Evolutionary conservation across 2,797 vertebrate genomes (phyloP).

Genomic region (Perodicticus potto): DNA sequence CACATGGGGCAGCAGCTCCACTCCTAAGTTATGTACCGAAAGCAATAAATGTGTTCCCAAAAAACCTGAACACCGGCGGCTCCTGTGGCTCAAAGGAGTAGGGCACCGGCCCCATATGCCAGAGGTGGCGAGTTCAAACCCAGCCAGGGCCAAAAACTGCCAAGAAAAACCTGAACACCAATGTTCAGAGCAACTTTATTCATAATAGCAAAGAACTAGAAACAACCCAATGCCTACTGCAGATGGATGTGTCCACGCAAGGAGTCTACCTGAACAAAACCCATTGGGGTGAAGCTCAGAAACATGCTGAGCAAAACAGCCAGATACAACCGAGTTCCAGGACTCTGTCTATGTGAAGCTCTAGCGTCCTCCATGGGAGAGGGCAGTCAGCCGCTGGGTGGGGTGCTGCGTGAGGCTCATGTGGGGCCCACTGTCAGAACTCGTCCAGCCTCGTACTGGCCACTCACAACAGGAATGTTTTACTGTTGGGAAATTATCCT

Average conservation of each 20-base stretch:
- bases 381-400: too few species aligned
- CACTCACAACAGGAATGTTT: background rate
- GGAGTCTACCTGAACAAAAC: background rate
- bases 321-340: accelerated
- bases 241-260: background rate
- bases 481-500: background rate
- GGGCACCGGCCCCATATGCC: too few species aligned
- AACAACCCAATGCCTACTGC: too few species aligned
- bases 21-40: background rate
- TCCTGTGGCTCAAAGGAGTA: too few species aligned
- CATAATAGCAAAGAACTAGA: background rate
- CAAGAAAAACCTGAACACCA: background rate
- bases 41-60: background rate
- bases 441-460: too few species aligned
- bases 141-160: too few species aligned
- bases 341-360: background rate
- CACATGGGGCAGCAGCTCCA: background rate
- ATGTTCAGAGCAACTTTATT: background rate
- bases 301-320: background rate
- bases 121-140: too few species aligned
- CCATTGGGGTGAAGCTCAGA: background rate
- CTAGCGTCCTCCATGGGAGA: background rate
- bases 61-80: too few species aligned
- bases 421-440: background rate
- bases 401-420: background rate